Evolutionary conservation across 2,888 invertebrate species (phyloP).

Genomic region (Aphidius colemani): DNA sequence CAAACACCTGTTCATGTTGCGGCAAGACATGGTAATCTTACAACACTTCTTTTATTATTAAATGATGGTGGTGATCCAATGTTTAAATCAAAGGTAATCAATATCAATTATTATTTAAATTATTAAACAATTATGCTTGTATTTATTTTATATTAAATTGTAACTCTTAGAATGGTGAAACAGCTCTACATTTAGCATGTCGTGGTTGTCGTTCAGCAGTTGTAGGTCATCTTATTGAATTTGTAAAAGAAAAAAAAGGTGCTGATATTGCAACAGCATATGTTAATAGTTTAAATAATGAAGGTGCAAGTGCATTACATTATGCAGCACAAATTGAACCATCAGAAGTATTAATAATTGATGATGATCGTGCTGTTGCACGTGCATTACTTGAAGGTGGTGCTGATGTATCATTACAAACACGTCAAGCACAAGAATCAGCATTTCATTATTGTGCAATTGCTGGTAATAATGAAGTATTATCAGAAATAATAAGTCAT

Average conservation of each 20-base stretch:
- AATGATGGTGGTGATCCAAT: constrained; percentile 95
- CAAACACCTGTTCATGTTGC: constrained; percentile 98
- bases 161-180: constrained; percentile 80
- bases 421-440: constrained; percentile 87
- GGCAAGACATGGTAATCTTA: constrained; percentile 87
- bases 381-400: constrained; percentile 87
- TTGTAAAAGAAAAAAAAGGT: constrained; percentile 77
- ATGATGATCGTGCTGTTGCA: constrained; percentile 85
- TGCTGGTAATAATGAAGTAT: constrained; percentile 93
- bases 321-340: constrained; percentile 90
- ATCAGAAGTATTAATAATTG: constrained; percentile 74
- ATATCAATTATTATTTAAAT: neutral
- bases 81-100: constrained; percentile 82
- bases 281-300: constrained; percentile 86
- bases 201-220: constrained; percentile 84
- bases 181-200: constrained; percentile 93
- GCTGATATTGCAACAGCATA: constrained; percentile 80
- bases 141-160: neutral
- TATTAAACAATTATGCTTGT: neutral
- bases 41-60: constrained; percentile 82
- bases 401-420: constrained; percentile 84
- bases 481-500: constrained; percentile 91
- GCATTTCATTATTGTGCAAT: constrained; percentile 95
- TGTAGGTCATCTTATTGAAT: constrained; percentile 82
- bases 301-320: constrained; percentile 93